Evolutionary conservation across 2,113 vertebrate genomes (phyloP).

Genomic region (Bagarius yarrelli): DNA sequence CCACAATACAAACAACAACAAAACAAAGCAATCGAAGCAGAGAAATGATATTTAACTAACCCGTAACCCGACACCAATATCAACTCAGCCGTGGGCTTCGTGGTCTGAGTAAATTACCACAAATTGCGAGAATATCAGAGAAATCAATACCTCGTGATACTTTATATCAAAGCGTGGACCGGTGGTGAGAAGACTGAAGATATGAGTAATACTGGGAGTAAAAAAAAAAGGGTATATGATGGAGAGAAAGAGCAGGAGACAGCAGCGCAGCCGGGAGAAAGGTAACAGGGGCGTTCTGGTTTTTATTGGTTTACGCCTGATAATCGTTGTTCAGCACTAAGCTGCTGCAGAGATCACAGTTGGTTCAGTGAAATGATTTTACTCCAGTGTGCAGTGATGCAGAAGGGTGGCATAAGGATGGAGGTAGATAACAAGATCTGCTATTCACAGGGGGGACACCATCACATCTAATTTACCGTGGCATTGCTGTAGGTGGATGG

Average conservation of each 20-base stretch:
- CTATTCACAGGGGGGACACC: slow-evolving; percentile 36
- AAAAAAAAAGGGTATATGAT: not conserved
- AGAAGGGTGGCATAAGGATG: slow-evolving; percentile 29
- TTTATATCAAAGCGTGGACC: slow-evolving; percentile 23
- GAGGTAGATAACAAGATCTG: slow-evolving; percentile 46
- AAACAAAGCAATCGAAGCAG: not conserved
- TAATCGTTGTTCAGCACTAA: slow-evolving; percentile 47
- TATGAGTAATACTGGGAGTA: slow-evolving; percentile 2
- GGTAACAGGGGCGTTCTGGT: slow-evolving; percentile 8
- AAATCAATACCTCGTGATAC: slow-evolving; percentile 37
- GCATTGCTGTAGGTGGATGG: slow-evolving; percentile 7
- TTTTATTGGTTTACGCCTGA: slow-evolving; percentile 29
- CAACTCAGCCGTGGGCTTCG: slow-evolving; percentile 1
- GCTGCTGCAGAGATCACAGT: slow-evolving; percentile 35
- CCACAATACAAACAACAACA: slow-evolving; percentile 1
- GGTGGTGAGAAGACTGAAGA: slow-evolving; percentile 9
- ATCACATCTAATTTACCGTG: slow-evolving; percentile 36
- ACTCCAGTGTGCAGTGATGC: slow-evolving; percentile 21
- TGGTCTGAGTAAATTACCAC: slow-evolving; percentile 1
- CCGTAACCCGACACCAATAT: slow-evolving; percentile 11
- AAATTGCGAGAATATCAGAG: slow-evolving; percentile 17
- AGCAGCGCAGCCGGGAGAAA: not conserved
- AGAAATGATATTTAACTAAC: not conserved
- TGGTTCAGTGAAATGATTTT: slow-evolving; percentile 38
- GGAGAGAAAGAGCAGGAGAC: not conserved